Conservation (phyloP, 2,888 invertebrate species). For the Vandiemenella viatica region DNA sequence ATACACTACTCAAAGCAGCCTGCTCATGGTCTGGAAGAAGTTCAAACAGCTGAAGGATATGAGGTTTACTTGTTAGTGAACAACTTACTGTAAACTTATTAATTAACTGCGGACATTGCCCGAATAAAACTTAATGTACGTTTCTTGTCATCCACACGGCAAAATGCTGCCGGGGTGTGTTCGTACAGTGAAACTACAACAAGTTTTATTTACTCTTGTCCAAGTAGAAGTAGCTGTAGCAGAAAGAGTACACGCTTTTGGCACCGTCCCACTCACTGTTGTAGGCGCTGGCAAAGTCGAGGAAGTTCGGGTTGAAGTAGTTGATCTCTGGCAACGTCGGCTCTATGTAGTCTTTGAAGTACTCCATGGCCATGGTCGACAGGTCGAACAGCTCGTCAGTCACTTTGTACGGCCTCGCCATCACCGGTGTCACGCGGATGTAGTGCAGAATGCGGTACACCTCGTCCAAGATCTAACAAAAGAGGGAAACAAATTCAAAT, state of each 20-base stretch:
- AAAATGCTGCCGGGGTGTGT: no score
- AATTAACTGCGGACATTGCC: no score
- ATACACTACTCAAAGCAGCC: no score
- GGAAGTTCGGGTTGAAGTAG: slow-evolving; percentile 72
- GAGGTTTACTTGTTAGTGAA: slow-evolving; percentile 40
- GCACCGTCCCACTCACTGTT: no score
- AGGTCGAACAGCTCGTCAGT: slow-evolving; percentile 88
- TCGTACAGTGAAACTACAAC: no score
- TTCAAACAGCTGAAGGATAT: slow-evolving; percentile 23
- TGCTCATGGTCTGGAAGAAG: slow-evolving; percentile 2
- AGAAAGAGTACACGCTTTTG: no score
- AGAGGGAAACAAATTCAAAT: background rate
- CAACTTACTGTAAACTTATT: slow-evolving; percentile 25
- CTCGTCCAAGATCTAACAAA: slow-evolving; percentile 70
- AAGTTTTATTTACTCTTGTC: no score
- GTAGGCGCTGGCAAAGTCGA: slow-evolving; percentile 50
- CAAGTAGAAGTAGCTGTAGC: no score
- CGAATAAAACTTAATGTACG: no score
- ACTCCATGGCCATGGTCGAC: slow-evolving; percentile 96
- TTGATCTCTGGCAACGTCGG: slow-evolving; percentile 77
- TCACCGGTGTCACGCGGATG: slow-evolving; percentile 55
- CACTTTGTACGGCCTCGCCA: slow-evolving; percentile 79
- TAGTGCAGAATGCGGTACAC: slow-evolving; percentile 73
- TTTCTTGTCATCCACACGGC: no score
- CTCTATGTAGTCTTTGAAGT: slow-evolving; percentile 88